A percentile compares a stretch with the other conserved stretches of the same genome.
phyloP scores from a whole-genome alignment of 2,888 invertebrate species.

The Steromphala cineraria region DNA sequence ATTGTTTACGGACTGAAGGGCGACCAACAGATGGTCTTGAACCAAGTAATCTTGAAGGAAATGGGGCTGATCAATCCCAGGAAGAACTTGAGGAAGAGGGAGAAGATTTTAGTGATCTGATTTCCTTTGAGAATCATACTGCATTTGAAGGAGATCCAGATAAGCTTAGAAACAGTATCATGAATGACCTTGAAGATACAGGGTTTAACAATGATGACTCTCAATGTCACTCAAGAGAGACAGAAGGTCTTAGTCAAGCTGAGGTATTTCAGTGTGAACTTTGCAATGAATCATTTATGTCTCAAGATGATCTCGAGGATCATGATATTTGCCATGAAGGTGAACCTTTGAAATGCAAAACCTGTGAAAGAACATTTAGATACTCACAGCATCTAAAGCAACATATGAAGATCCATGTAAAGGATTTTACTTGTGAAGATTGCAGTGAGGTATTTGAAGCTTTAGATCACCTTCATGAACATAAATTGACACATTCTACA shows the following conservation, averaged over 20 bases:
- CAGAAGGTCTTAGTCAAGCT: not conserved
- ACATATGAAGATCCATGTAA: not conserved
- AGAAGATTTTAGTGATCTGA: too few relatives aligned
- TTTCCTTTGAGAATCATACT: too few relatives aligned
- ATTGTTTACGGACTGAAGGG: too few relatives aligned
- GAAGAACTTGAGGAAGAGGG: too few relatives aligned
- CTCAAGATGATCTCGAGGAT: not conserved
- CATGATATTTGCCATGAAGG: not conserved
- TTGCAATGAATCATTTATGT: not conserved
- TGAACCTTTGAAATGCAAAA: not conserved
- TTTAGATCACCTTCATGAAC: not conserved
- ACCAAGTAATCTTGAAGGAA: too few relatives aligned
- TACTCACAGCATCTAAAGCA: not conserved
- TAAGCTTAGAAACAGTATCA: too few relatives aligned
- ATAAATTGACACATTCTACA: not conserved
- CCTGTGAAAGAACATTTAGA: not conserved
- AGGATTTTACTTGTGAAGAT: not conserved
- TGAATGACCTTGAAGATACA: too few relatives aligned
- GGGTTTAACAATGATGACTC: too few relatives aligned
- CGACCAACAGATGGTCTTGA: too few relatives aligned
- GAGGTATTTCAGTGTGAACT: not conserved
- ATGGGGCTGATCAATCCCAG: too few relatives aligned
- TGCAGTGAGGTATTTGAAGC: not conserved
- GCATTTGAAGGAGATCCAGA: too few relatives aligned
- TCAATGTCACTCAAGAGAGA: too few relatives aligned